Conservation (phyloP, 2,113 vertebrate genomes). For the Albula glossodonta region DNA sequence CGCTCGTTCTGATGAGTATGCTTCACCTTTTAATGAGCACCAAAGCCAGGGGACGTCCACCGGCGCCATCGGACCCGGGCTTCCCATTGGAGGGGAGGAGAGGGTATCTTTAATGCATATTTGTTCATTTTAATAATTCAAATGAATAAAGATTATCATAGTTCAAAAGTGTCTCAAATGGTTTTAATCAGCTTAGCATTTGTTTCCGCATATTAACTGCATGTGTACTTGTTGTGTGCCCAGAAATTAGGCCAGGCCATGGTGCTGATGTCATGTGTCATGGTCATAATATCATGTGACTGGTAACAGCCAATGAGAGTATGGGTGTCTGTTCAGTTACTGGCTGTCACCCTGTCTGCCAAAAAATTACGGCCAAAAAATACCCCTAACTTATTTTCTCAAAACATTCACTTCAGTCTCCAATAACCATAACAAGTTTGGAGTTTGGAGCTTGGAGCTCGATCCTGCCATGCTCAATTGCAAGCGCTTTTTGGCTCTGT, state of each 20-base stretch:
- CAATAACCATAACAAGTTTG: not conserved
- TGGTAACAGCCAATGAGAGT: not conserved
- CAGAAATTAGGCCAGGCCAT: too few relatives aligned
- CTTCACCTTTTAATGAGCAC: not conserved
- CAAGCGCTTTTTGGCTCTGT: slow-evolving; percentile 4
- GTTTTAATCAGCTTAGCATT: not conserved
- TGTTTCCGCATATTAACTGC: not conserved
- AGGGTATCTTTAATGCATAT: not conserved
- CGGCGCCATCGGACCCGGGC: too few relatives aligned
- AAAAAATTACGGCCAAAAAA: not conserved
- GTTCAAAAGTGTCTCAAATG: not conserved
- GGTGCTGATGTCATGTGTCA: not conserved
- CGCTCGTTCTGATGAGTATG: not conserved
- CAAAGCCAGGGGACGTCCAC: too few relatives aligned
- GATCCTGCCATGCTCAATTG: not conserved
- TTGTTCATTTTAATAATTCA: not conserved
- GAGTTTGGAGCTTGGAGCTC: slow-evolving; percentile 5
- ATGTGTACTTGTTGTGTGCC: too few relatives aligned
- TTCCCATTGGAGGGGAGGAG: too few relatives aligned
- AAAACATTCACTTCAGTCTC: not conserved
- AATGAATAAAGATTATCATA: not conserved
- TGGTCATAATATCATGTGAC: not conserved
- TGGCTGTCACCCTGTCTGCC: not conserved
- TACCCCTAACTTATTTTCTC: not conserved
- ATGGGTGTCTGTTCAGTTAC: not conserved